These are phyloP conservation scores for Ploceus nigricollis DNA, from an alignment of 2,113 vertebrate species.

Conservation along the genomic window DNA sequence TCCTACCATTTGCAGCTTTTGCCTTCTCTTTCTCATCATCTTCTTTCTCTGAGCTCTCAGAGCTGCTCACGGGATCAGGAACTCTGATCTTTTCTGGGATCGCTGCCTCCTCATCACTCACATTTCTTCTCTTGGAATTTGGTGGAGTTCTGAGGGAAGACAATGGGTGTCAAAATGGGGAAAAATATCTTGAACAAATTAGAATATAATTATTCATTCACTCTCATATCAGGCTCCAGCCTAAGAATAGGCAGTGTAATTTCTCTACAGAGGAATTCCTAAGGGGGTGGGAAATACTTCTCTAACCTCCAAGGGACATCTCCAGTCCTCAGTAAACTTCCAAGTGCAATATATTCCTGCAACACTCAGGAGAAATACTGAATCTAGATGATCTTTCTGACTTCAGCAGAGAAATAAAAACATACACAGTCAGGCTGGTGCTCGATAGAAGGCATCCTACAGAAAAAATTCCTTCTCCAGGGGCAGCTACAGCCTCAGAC, in stretches of 20 bases:
- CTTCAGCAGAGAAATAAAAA: neutral
- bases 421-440: neutral
- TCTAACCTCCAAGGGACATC: neutral
- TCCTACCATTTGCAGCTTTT: conserved; percentile 61
- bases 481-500: neutral
- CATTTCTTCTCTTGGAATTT: conserved; percentile 62
- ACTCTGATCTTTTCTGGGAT: conserved; percentile 67
- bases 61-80: conserved; percentile 75
- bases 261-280: neutral
- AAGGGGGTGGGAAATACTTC: neutral
- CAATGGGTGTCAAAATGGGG: neutral
- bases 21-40: conserved; percentile 68
- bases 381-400: neutral
- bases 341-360: neutral
- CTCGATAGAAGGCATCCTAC: neutral
- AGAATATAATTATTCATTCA: neutral
- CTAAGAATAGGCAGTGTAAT: neutral
- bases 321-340: neutral
- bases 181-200: neutral
- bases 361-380: neutral
- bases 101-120: conserved; percentile 31
- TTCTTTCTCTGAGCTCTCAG: conserved; percentile 78
- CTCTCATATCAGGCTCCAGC: neutral
- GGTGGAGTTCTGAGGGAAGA: conserved; percentile 65
- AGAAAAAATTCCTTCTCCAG: neutral